These are phyloP conservation scores for zebrafish (Danio rerio) DNA, from an alignment of 2,113 vertebrate genomes.

Conservation along the genomic window GRCz12tu NC_133192.1:12164001-12164500, in stretches of 20 bases:
- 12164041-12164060: neutral
- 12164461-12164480: slow-evolving; percentile 7
- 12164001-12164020: too few relatives aligned
- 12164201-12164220: neutral
- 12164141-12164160: too few relatives aligned
- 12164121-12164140: neutral
- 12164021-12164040: neutral
- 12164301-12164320: neutral
- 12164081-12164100: neutral
- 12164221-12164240: neutral
- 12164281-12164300: neutral
- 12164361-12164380: neutral
- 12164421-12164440: neutral
- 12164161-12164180: neutral
- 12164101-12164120: neutral
- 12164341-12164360: neutral
- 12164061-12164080: neutral
- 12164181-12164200: slow-evolving; percentile 3
- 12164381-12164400: neutral
- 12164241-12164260: neutral
- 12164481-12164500: slow-evolving; percentile 4
- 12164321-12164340: neutral
- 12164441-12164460: neutral
- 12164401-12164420: neutral
- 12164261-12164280: neutral